Percentiles rank a stretch among this genome's conserved stretches.
Evolutionary conservation across 2,113 vertebrate genomes (phyloP).

Genomic region (Pseudolaguvia tuberculata): DNA sequence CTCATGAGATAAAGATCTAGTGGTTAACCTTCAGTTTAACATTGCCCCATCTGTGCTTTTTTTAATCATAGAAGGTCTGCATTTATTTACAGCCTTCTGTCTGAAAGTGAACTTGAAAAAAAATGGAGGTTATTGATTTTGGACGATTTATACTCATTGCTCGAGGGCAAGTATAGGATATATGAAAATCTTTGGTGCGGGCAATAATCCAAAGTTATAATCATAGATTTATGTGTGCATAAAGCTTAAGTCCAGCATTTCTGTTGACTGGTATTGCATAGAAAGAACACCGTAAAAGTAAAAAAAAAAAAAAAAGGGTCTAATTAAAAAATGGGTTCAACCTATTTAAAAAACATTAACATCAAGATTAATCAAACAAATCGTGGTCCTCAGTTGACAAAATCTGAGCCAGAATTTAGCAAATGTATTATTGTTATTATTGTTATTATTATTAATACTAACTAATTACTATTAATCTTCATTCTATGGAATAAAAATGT

Average conservation of each 20-base stretch:
- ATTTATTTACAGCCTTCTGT: conserved; percentile 11
- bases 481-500: too few species aligned
- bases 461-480: too few species aligned
- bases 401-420: too few species aligned
- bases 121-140: conserved; percentile 33
- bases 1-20: conserved; percentile 29
- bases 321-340: not conserved
- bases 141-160: conserved; percentile 34
- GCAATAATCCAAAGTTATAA: conserved; percentile 35
- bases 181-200: conserved; percentile 29
- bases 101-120: conserved; percentile 12
- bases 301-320: too few species aligned
- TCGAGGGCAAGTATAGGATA: conserved; percentile 28
- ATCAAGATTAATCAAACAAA: too few species aligned
- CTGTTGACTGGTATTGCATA: conserved; percentile 12
- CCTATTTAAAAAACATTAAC: too few species aligned
- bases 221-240: conserved; percentile 28
- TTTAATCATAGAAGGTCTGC: not conserved
- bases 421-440: too few species aligned
- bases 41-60: conserved; percentile 29
- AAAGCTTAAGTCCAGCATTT: conserved; percentile 9
- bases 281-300: not conserved
- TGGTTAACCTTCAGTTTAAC: conserved; percentile 45
- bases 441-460: too few species aligned
- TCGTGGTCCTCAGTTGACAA: too few species aligned